phyloP scores from a whole-genome alignment of 2,797 vertebrate genomes.

The Tadarida brasiliensis region DNA sequence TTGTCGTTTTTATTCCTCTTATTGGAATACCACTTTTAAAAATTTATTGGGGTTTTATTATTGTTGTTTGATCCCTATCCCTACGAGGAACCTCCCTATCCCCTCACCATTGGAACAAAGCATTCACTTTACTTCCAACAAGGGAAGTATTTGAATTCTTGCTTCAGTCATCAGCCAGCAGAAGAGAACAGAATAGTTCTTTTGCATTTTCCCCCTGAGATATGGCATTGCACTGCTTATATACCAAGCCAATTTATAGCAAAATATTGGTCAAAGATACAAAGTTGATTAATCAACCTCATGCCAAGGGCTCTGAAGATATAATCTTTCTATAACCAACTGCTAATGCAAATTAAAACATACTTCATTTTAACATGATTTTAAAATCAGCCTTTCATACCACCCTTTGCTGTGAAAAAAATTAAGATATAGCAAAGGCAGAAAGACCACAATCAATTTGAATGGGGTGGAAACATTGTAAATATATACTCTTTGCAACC shows the following conservation, averaged over 20 bases:
- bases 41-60: conserved; percentile 83
- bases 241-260: conserved; percentile 71
- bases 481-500: conserved; percentile 96
- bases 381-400: conserved; percentile 86
- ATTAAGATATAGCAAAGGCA: conserved; percentile 89
- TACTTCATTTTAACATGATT: conserved; percentile 86
- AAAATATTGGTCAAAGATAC: conserved; percentile 61
- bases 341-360: conserved; percentile 89
- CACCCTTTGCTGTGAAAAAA: conserved; percentile 89
- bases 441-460: conserved; percentile 90
- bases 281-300: conserved; percentile 71
- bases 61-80: conserved; percentile 85
- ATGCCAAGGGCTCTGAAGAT: conserved; percentile 68
- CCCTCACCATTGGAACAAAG: conserved; percentile 56
- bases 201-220: conserved; percentile 74
- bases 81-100: conserved; percentile 72
- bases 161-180: conserved; percentile 82
- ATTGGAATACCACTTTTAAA: conserved; percentile 90
- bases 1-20: conserved; percentile 93
- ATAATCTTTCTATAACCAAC: conserved; percentile 79
- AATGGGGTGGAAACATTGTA: conserved; percentile 92
- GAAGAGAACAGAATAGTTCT: conserved; percentile 76
- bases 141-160: conserved; percentile 81
- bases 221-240: conserved; percentile 71
- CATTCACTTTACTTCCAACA: conserved; percentile 71